Percentiles rank a stretch among this genome's conserved stretches.
phyloP scores from a whole-genome alignment of 2,888 invertebrate species.

The Spilosoma lubricipeda region DNA sequence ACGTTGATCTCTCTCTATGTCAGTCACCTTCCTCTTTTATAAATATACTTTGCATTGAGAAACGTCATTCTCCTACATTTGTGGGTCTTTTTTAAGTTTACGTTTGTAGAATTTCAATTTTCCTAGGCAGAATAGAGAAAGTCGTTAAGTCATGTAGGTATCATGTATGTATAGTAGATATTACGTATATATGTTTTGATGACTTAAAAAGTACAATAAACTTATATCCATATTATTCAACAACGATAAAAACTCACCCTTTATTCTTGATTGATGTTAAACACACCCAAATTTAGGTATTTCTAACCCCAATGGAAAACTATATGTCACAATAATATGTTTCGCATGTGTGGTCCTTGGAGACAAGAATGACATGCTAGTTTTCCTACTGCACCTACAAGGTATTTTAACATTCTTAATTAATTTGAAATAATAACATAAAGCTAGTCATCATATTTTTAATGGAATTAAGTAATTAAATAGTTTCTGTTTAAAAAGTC shows the following conservation, averaged over 20 bases:
- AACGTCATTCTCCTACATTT: no score
- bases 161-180: no score
- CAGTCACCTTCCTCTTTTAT: no score
- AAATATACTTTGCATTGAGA: no score
- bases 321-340: constrained; percentile 1
- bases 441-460: neutral
- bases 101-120: no score
- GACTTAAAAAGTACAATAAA: neutral
- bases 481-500: neutral
- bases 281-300: neutral
- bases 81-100: no score
- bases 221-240: neutral
- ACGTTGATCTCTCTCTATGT: no score
- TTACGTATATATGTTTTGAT: neutral
- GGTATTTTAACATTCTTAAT: constrained; percentile 19
- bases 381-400: constrained; percentile 24
- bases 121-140: neutral
- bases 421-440: constrained; percentile 12
- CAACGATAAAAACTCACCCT: neutral
- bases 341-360: constrained; percentile 7
- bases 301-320: constrained; percentile 14
- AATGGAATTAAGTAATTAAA: constrained; percentile 18
- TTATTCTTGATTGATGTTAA: constrained; percentile 1
- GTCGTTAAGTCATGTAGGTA: neutral
- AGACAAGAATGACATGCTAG: constrained; percentile 17